Evolutionary conservation across 2,113 vertebrate genomes (phyloP), one percentile per base, ranked within the genome.

Genomic region (Sebastes schlegelii): DNA sequence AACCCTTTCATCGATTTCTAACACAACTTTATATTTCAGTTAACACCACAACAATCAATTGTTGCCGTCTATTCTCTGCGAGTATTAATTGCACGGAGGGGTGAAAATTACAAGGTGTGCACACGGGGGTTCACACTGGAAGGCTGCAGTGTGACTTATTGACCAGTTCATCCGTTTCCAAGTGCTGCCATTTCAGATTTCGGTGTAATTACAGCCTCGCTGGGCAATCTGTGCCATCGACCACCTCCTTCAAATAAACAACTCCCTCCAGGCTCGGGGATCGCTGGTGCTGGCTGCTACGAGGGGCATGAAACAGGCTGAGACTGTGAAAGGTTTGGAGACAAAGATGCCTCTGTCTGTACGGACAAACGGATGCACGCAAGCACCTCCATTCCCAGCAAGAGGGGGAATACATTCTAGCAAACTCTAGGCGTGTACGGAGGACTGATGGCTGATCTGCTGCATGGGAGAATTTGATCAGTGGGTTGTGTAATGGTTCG

Each of bases 131-230:
- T 90, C 90, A 92, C 57, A 42, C 70, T 68, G 73, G 80, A 75
- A 74, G 90, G 86, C 82, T 89, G 85, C 80, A 68, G 77, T 60
- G 78, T 0, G 19, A 93, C 79, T 93, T 94, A 95, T 93, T 91
- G 92, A 96, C 94, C 92, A 88, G 84, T 86, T 89, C 87, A 91
- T 84, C 55, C 86, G 82, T 80, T 5, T 85, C 83, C 89, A 92
- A 88, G 21, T 89, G 88, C 94, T 94, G 95, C 89, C 94, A 83
- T 91, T 95, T 92, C 82, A 91, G 94, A 95, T 95, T 96, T 91
- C 87, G n/a, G 89, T 94, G 95, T 96, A 96, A 97, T 96, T 95
- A 95, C 88, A 95, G 92, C 84, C 95, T 90, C 91, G 82, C 75
- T 63, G 88, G 94, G 75, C 83, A 87, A 88, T 87, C 90, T 91